Base-by-base conservation (phyloP, 2,113 vertebrate genomes). In the Scomber japonicus region DNA sequence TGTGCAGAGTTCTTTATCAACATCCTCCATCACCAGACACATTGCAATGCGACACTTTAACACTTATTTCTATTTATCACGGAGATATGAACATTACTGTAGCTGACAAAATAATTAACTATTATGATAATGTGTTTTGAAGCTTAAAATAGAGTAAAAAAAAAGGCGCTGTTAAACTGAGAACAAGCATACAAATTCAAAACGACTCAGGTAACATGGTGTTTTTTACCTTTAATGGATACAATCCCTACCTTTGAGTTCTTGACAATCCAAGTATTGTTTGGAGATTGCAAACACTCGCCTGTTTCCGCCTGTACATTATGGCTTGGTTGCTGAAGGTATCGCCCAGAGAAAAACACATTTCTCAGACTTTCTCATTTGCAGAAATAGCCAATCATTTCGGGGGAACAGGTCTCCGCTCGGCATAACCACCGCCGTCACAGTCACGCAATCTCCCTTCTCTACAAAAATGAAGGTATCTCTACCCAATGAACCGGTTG, bases 231-330 rank as follows among this genome's bases (percentile, higher is more conserved):
- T 27, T 27, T 6, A 6, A 63, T 35, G 13, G 27, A 54, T 30
- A 21, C 27, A 49, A 49, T 2, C 15, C 90, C 68, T 91, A 94
- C 93, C 93, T 90, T 55, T 71, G 79, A 88, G 69, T 90, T 88
- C 60, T 80, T 40, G 79, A 56, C 78, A 74, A 71, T 91, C 86
- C 89, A 74, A 68, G 73, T 82, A 74, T 79, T 81, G 83, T 82
- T 80, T 61, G 74, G 60, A 62, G 71, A 81, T 56, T 2, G 83
- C 71, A 62, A 79, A 75, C 73, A 73, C 62, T 78, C 65, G 82
- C 80, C 70, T 70, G 88, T 78, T 60, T 84, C 84, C 80, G 80
- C n/a, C 84, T 50, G 82, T 35, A 50, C 89, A 89, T 91, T 48
- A 54, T 81, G 75, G 80, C 83, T 66, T 62, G 48, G 19, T 51